phyloP scores from a whole-genome alignment of 2,113 vertebrate species.

The Muscicapa adusta region DNA sequence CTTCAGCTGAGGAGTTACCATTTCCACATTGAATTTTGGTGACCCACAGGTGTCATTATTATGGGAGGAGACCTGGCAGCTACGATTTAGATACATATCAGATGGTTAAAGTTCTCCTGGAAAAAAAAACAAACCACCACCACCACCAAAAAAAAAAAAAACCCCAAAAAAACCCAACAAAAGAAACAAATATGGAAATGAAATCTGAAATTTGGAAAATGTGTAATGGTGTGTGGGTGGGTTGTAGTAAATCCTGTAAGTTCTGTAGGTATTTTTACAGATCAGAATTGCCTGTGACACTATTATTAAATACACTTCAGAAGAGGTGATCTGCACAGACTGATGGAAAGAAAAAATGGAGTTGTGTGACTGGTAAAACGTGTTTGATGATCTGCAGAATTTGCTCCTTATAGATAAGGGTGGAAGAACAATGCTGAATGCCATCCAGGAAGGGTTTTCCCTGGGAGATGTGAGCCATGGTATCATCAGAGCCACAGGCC shows the following conservation, averaged over 20 bases:
- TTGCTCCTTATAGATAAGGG: neutral
- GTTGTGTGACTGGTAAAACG: neutral
- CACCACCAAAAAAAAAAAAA: neutral
- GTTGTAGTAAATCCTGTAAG: neutral
- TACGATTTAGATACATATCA: neutral
- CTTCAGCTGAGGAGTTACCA: neutral
- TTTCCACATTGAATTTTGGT: neutral
- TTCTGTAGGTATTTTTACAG: too few species aligned
- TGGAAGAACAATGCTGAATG: neutral
- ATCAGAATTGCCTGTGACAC: neutral
- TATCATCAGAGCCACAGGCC: neutral
- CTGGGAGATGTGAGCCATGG: rapidly evolving
- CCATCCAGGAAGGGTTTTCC: neutral
- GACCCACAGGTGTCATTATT: neutral
- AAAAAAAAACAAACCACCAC: neutral
- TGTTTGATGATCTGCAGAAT: neutral
- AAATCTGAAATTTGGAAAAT: neutral
- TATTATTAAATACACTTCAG: neutral
- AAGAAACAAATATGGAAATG: neutral
- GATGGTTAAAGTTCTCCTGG: neutral
- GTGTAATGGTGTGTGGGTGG: neutral
- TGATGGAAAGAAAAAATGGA: neutral
- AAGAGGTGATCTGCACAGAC: neutral
- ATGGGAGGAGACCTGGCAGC: neutral
- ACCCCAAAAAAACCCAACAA: too few species aligned